A percentile compares a stretch with the other conserved stretches of the same genome.
Conservation (phyloP, 2,888 invertebrate species). For the Caenorhabditis doughertyi region DNA sequence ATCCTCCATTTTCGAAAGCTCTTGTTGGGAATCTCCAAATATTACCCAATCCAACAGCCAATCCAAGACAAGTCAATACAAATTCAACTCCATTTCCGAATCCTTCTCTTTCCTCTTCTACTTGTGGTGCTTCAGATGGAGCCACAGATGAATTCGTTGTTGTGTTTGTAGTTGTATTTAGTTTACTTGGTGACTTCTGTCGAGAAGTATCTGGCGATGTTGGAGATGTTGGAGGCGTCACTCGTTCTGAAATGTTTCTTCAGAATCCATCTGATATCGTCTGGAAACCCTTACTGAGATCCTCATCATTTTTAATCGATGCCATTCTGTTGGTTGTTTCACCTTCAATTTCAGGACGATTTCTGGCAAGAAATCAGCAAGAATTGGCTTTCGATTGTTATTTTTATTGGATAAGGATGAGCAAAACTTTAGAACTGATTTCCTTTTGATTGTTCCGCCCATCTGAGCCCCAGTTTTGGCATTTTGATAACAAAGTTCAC, state of each 20-base stretch:
- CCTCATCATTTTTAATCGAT: slow-evolving; percentile 20
- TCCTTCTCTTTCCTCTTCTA: slow-evolving; percentile 43
- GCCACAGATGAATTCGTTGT: not conserved
- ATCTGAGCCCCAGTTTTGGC: too few species aligned
- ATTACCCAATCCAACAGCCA: slow-evolving; percentile 80
- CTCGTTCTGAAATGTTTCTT: not conserved
- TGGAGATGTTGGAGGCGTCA: not conserved
- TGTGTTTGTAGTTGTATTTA: slow-evolving; percentile 13
- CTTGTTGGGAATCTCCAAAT: slow-evolving; percentile 73
- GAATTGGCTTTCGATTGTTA: slow-evolving; percentile 11
- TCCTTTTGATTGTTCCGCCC: not conserved
- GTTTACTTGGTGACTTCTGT: slow-evolving; percentile 8
- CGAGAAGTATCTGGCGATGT: not conserved
- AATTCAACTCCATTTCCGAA: slow-evolving; percentile 72
- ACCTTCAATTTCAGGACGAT: not conserved
- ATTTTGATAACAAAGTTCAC: not conserved
- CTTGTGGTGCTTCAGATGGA: not conserved
- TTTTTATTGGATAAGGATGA: not conserved
- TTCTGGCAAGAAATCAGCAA: not conserved
- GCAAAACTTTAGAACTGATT: not conserved
- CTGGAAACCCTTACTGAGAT: slow-evolving; percentile 15
- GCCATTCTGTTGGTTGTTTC: slow-evolving; percentile 41
- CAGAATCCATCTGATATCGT: not conserved
- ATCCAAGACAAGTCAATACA: slow-evolving; percentile 76
- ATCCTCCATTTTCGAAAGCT: slow-evolving; percentile 75